These are phyloP conservation scores for Henricia sp. DNA, from an alignment of 53 echinoderm and acorn worm genomes.

Conservation along the genomic window DNA sequence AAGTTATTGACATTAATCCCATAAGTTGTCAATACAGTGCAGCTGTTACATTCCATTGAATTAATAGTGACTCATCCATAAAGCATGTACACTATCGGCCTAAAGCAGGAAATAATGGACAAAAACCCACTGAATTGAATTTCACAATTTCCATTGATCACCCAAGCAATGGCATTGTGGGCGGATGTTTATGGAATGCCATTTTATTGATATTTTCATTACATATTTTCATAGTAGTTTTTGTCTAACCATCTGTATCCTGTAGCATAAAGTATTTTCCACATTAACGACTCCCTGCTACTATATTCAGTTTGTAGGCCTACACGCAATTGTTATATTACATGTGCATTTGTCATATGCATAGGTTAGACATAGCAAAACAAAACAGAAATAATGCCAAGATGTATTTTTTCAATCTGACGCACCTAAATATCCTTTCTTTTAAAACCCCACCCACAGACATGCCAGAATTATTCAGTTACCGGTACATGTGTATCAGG, in stretches of 20 bases:
- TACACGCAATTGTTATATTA: too few relatives aligned
- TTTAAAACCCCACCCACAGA: too few relatives aligned
- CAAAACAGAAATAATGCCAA: too few relatives aligned
- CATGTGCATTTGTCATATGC: too few relatives aligned
- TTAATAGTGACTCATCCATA: slow-evolving; percentile 30
- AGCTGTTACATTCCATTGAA: slow-evolving; percentile 24
- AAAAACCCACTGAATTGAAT: slow-evolving; percentile 11
- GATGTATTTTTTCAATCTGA: too few relatives aligned
- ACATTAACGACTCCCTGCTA: too few relatives aligned
- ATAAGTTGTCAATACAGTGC: background rate
- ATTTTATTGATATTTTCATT: slow-evolving; percentile 5
- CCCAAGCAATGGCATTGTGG: background rate
- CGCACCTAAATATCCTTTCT: too few relatives aligned
- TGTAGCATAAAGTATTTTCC: slow-evolving; percentile 4
- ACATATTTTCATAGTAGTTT: background rate
- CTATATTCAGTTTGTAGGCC: too few relatives aligned
- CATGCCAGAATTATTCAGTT: too few relatives aligned
- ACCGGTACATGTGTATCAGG: too few relatives aligned
- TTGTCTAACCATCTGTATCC: slow-evolving; percentile 19
- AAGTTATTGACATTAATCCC: slow-evolving; percentile 13
- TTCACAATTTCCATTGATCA: slow-evolving; percentile 5
- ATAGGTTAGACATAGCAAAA: too few relatives aligned
- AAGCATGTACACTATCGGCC: slow-evolving; percentile 34
- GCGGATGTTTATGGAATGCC: background rate
- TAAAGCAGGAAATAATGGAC: too few relatives aligned